These are phyloP conservation scores for Teleopsis dalmanni DNA, from an alignment of 1,140 invertebrate genomes.

Conservation along the genomic window DNA sequence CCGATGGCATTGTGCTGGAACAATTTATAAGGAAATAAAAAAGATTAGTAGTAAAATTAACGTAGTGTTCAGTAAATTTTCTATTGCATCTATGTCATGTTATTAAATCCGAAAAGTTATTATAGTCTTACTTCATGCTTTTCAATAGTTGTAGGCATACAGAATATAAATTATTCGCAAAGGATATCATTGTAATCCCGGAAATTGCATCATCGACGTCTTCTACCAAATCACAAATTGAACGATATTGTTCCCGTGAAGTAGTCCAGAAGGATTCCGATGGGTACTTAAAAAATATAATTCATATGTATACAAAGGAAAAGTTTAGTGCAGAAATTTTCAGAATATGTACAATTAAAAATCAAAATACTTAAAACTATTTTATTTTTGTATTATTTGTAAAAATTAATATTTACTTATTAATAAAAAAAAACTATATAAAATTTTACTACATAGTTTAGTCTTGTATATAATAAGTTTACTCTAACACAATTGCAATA, in stretches of 20 bases:
- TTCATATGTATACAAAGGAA: background rate
- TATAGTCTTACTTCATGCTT: slow-evolving; percentile 30
- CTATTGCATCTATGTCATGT: too few relatives aligned
- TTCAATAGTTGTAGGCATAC: slow-evolving; percentile 37
- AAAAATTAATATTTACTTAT: too few relatives aligned
- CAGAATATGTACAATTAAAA: background rate
- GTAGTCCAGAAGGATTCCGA: slow-evolving; percentile 26
- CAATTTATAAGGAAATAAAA: background rate
- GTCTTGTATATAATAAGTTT: too few relatives aligned
- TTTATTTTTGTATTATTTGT: too few relatives aligned
- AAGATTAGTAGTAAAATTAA: too few relatives aligned
- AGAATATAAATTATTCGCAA: slow-evolving; percentile 42
- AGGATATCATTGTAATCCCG: slow-evolving; percentile 29
- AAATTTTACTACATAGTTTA: too few relatives aligned
- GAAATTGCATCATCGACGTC: slow-evolving; percentile 34
- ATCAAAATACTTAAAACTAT: too few relatives aligned
- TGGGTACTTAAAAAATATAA: slow-evolving; percentile 14
- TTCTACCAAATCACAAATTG: slow-evolving; percentile 28
- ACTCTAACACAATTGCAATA: too few relatives aligned
- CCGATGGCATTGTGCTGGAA: slow-evolving; percentile 31
- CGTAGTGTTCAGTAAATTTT: too few relatives aligned
- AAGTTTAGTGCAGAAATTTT: background rate
- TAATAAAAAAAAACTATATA: too few relatives aligned
- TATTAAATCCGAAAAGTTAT: background rate
- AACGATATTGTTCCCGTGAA: slow-evolving; percentile 23